These are phyloP conservation scores for Aplocera efformata DNA, from an alignment of 2,888 invertebrate species.

Conservation along the genomic window DNA sequence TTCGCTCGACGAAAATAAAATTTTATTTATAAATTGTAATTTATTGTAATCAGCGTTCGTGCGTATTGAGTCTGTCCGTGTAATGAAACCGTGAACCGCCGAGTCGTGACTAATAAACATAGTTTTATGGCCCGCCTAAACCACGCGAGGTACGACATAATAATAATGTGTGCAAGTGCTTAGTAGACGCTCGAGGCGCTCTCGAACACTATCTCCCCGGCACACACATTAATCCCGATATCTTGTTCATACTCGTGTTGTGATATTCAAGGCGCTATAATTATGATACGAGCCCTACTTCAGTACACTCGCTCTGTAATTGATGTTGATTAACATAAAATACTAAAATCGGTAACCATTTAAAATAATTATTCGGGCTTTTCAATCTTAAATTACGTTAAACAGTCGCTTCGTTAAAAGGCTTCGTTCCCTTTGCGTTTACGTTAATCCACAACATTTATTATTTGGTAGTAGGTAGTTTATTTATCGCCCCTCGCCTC, in stretches of 20 bases:
- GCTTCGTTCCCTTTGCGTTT: slow-evolving; percentile 37
- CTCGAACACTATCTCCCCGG: slow-evolving; percentile 36
- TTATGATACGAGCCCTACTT: slow-evolving; percentile 22
- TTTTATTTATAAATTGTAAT: slow-evolving; percentile 38
- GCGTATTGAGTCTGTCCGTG: slow-evolving; percentile 48
- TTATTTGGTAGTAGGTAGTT: slow-evolving; percentile 37
- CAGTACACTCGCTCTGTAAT: slow-evolving; percentile 11
- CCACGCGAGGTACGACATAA: slow-evolving; percentile 48
- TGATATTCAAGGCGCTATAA: slow-evolving; percentile 29
- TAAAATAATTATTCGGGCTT: slow-evolving; percentile 18
- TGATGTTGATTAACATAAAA: slow-evolving; percentile 14
- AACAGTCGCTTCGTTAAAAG: slow-evolving; percentile 23
- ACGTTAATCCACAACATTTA: slow-evolving; percentile 39
- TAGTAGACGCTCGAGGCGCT: slow-evolving; percentile 31
- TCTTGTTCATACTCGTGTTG: slow-evolving; percentile 34
- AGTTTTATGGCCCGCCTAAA: slow-evolving; percentile 52
- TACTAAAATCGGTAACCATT: slow-evolving; percentile 19
- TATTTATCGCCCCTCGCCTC: slow-evolving; percentile 54
- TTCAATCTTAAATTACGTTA: slow-evolving; percentile 20
- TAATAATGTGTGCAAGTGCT: slow-evolving; percentile 45
- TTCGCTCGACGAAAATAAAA: slow-evolving; percentile 38
- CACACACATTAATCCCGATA: slow-evolving; percentile 43
- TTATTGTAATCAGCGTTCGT: slow-evolving; percentile 44
- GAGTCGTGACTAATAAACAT: slow-evolving; percentile 60
- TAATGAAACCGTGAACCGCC: slow-evolving; percentile 50